These are phyloP conservation scores for Enteromius fasciolatus DNA, from an alignment of 2,797 vertebrate species.

Conservation along the genomic window DNA sequence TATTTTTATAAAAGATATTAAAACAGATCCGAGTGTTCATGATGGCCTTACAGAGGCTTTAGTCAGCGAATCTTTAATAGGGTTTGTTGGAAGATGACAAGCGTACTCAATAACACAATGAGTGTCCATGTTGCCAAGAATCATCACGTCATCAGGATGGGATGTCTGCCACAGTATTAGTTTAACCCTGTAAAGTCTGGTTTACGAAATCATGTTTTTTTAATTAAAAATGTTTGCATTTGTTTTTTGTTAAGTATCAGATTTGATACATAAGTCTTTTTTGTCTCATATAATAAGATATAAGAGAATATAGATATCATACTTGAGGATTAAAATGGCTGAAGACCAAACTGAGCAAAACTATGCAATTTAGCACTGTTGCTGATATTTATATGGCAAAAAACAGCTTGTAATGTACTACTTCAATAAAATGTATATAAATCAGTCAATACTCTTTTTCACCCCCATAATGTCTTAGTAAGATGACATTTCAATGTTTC, in stretches of 20 bases:
- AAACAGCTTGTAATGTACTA: constrained; percentile 9
- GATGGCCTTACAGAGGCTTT: constrained; percentile 31
- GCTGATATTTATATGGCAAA: background rate
- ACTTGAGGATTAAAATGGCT: background rate
- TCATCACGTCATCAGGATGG: background rate
- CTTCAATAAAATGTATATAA: background rate
- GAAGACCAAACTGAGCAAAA: background rate
- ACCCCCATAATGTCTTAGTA: background rate
- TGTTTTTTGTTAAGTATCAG: background rate
- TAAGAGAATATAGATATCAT: background rate
- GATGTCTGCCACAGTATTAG: background rate
- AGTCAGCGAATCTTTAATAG: constrained; percentile 45
- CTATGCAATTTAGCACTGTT: background rate
- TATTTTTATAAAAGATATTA: background rate
- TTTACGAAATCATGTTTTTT: background rate
- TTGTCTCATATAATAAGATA: background rate
- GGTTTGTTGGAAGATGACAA: constrained; percentile 4
- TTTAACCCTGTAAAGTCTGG: constrained; percentile 9
- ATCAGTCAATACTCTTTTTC: background rate
- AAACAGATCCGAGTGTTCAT: constrained; percentile 6
- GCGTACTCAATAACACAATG: constrained; percentile 6
- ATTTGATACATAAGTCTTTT: background rate
- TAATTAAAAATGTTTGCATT: background rate
- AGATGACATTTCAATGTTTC: background rate
- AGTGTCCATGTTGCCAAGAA: constrained; percentile 15